Base-by-base conservation (phyloP, 1,140 invertebrate genomes). In the Zophobas atratus region DNA sequence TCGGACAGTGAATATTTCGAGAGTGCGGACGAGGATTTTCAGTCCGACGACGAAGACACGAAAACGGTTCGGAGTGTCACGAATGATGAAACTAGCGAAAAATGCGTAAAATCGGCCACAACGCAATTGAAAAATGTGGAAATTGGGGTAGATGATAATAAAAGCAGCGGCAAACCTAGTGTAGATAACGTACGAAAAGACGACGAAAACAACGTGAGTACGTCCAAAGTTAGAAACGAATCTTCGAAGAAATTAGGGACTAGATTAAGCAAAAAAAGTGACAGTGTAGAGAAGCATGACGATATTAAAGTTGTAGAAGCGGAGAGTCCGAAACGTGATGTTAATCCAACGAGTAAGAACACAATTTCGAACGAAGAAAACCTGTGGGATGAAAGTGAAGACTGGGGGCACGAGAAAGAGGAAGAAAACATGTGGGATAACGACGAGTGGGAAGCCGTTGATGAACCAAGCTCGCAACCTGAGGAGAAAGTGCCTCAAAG, bases 1-100 rank as follows among this genome's bases (percentile, higher is more conserved):
- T 93, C 92, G 75, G 92, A 93, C 75, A 93, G 92, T 85, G 92
- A 93, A 81, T 91, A 90, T 84, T 94, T 93, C 84, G 85, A 86
- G 77, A 86, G 85, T 81, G 85, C 85, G 8, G 84, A 88, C 76
- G 85, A 88, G 38, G 91, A 91, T 80, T 92, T 92, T 76, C 90
- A 92, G 33, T 88, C 90, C 3, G 90, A 91, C 76, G 90, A 90
- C 70, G 87, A 87, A 80, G 79, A 82, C 6, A 76, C 60, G 34
- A 77, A 82, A 63, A 79, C 70, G 8, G 49, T 76, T 34, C 32
- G 57, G 46, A 67, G 39, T 67, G 67, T 41, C 1, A 76, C 49
- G 48, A 72, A 75, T 46, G 32, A 71, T 35, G 46, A 20, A 20
- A 20, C 20, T 20, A 20, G 20, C 20, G 20, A 20, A 34, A 36